These are phyloP conservation scores for Cyclargus thomasi DNA, from an alignment of 1,140 invertebrate species.

Conservation along the genomic window DNA sequence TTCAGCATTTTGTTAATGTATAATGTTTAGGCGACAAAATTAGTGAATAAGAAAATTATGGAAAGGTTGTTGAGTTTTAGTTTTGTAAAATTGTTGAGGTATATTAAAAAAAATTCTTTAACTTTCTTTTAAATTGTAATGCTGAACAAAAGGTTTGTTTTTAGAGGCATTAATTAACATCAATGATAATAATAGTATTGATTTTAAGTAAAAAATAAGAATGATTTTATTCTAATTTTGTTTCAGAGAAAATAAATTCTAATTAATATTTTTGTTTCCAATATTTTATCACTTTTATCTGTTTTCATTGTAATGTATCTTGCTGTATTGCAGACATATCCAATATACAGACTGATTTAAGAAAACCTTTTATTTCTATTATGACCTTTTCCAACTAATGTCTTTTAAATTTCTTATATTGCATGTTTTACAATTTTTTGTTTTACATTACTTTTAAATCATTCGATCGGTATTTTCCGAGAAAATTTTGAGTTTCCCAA, in stretches of 20 bases:
- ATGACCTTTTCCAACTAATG: not conserved
- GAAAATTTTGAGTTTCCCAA: too few species aligned
- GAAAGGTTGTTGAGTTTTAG: conserved; percentile 71
- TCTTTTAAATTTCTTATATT: too few species aligned
- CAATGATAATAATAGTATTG: conserved; percentile 70
- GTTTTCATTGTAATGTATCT: conserved; percentile 75
- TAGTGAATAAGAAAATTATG: conserved; percentile 69
- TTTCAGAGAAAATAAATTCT: conserved; percentile 72
- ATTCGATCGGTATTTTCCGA: too few species aligned
- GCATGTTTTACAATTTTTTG: too few species aligned
- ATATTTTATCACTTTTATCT: conserved; percentile 72
- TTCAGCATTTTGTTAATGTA: conserved; percentile 64
- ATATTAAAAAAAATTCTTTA: conserved; percentile 64
- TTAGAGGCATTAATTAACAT: conserved; percentile 73
- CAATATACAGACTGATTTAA: conserved; percentile 77
- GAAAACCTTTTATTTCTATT: conserved; percentile 18
- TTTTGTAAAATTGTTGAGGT: conserved; percentile 74
- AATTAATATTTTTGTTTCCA: conserved; percentile 75
- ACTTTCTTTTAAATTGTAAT: conserved; percentile 64
- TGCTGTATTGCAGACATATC: conserved; percentile 77
- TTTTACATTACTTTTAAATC: too few species aligned
- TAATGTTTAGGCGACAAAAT: conserved; percentile 74
- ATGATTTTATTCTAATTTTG: conserved; percentile 74
- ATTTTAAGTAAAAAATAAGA: conserved; percentile 71
- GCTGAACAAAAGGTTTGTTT: conserved; percentile 66